Evolutionary conservation across 1,140 invertebrate species (phyloP).

Genomic region (Spodoptera frugiperda): DNA sequence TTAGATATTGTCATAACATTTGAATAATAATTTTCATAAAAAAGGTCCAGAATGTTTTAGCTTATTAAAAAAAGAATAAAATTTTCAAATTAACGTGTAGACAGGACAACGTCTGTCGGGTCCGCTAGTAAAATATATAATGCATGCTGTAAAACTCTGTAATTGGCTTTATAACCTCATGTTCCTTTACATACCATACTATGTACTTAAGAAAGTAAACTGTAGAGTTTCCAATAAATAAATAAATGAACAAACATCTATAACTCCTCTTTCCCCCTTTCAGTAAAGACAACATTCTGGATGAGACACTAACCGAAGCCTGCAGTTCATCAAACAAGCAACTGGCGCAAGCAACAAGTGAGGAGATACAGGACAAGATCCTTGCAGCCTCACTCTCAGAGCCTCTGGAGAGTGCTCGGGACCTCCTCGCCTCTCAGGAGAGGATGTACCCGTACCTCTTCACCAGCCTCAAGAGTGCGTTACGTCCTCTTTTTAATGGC

Average conservation of each 20-base stretch:
- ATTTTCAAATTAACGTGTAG: no score
- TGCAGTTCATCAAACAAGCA: constrained; percentile 53
- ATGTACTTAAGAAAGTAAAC: no score
- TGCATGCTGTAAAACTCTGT: no score
- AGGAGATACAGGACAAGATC: constrained; percentile 45
- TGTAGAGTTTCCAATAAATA: no score
- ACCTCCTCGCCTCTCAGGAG: constrained; percentile 89
- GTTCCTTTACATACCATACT: no score
- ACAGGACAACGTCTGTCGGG: no score
- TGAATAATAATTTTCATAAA: no score
- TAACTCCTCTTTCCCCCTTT: constrained; percentile 23
- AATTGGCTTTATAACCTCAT: no score
- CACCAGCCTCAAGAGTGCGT: constrained; percentile 88
- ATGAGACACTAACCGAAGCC: constrained; percentile 69
- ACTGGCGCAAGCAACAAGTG: not conserved
- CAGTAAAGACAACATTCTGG: constrained; percentile 68
- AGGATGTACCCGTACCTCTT: constrained; percentile 89
- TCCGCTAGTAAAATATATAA: no score
- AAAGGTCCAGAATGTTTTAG: no score
- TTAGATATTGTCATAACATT: no score
- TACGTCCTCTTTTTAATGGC: constrained; percentile 90
- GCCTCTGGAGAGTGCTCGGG: constrained; percentile 61
- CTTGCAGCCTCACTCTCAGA: constrained; percentile 55
- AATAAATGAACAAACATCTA: not conserved
- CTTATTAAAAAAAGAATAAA: no score